Evolutionary conservation across 2,797 vertebrate genomes (phyloP).

Genomic region (Trachops cirrhosus): DNA sequence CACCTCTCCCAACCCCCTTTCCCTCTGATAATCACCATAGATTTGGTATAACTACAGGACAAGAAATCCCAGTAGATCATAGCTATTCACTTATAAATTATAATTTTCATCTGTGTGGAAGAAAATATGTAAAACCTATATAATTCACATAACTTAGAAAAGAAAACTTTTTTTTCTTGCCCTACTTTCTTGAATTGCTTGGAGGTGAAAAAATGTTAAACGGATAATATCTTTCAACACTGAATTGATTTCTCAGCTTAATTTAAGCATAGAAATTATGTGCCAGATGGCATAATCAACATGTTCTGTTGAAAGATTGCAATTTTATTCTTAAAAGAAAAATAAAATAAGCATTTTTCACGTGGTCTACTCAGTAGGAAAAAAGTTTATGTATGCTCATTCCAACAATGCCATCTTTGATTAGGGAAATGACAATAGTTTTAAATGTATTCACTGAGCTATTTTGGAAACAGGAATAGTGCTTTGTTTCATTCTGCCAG

Average conservation of each 20-base stretch:
- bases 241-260: constrained; percentile 68
- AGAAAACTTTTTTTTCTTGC: constrained; percentile 71
- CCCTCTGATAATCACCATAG: background rate
- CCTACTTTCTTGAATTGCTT: constrained; percentile 66
- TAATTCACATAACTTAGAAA: constrained; percentile 69
- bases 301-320: constrained; percentile 72
- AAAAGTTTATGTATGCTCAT: constrained; percentile 41
- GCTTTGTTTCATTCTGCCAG: background rate
- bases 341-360: constrained; percentile 68
- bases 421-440: constrained; percentile 56
- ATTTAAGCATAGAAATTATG: constrained; percentile 74
- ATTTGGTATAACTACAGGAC: background rate
- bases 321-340: constrained; percentile 72
- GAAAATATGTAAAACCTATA: constrained; percentile 63
- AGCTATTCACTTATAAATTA: constrained; percentile 70
- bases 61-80: constrained; percentile 1
- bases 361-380: constrained; percentile 67
- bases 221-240: constrained; percentile 72
- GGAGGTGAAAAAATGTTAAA: constrained; percentile 69
- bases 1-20: background rate
- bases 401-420: constrained; percentile 49
- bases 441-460: background rate
- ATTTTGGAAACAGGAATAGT: background rate
- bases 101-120: constrained; percentile 58
- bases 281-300: constrained; percentile 69